These are phyloP conservation scores for Tragulus kanchil DNA, from an alignment of 2,113 vertebrate genomes.

Conservation along the genomic window DNA sequence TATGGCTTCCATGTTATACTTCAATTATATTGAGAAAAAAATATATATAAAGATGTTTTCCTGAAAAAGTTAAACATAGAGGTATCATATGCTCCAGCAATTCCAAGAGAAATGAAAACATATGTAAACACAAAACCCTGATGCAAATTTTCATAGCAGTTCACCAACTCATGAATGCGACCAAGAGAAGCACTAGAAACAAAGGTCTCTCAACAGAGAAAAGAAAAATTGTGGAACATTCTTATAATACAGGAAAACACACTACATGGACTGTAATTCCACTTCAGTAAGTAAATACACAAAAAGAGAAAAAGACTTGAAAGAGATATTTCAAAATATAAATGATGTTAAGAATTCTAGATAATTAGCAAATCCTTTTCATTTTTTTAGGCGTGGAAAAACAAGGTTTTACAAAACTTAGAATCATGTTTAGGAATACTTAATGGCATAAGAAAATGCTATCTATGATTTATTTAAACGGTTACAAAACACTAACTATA, in stretches of 20 bases:
- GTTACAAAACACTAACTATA: not conserved
- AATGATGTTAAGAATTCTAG: not conserved
- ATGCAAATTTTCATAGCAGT: not conserved
- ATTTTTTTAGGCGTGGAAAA: not conserved
- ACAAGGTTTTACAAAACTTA: not conserved
- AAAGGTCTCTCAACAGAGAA: not conserved
- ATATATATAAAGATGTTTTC: not conserved
- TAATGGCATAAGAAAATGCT: not conserved
- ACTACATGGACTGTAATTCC: not conserved
- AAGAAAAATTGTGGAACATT: not conserved
- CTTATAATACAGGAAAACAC: not conserved
- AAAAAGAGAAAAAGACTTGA: not conserved
- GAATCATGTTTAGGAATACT: not conserved
- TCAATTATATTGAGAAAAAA: not conserved
- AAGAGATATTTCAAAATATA: constrained; percentile 25
- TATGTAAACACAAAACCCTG: not conserved
- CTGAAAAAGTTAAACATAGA: not conserved
- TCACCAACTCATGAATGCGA: not conserved
- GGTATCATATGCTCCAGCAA: not conserved
- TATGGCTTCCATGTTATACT: not conserved
- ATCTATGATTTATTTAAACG: not conserved
- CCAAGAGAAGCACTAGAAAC: not conserved
- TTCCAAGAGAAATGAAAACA: not conserved
- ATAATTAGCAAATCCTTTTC: not conserved
- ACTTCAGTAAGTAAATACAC: constrained; percentile 7